Conservation (phyloP, 2,888 invertebrate genomes). For the Actias luna region DNA sequence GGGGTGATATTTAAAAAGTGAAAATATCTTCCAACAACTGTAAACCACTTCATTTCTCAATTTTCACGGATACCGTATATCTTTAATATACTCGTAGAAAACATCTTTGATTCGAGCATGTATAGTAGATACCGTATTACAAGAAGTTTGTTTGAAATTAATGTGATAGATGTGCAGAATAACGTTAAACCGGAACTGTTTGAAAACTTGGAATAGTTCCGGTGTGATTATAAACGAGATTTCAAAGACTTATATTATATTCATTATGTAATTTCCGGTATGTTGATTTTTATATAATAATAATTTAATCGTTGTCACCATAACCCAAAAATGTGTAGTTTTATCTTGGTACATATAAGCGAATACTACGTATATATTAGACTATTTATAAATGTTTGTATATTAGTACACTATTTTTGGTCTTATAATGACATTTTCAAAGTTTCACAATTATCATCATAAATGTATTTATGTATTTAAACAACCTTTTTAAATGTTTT, state of each 20-base stretch:
- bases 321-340: too few relatives aligned
- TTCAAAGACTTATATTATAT: constrained; percentile 8
- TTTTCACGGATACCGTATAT: not conserved
- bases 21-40: not conserved
- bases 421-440: too few relatives aligned
- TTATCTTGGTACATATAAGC: too few relatives aligned
- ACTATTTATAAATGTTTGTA: too few relatives aligned
- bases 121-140: not conserved
- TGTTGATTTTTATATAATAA: too few relatives aligned
- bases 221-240: constrained; percentile 21
- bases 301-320: too few relatives aligned
- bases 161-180: constrained; percentile 23
- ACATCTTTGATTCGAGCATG: not conserved
- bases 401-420: too few relatives aligned
- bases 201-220: constrained; percentile 28
- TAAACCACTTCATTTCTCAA: not conserved
- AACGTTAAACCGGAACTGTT: constrained; percentile 24
- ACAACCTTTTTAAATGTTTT: too few relatives aligned
- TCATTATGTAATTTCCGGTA: not conserved
- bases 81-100: not conserved
- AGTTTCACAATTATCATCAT: too few relatives aligned
- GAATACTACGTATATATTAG: too few relatives aligned
- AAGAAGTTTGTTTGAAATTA: constrained; percentile 22
- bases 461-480: too few relatives aligned
- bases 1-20: too few relatives aligned